Evolutionary conservation across 2,113 vertebrate species (phyloP), one percentile per base, ranked within the genome.

Genomic region (Protobothrops mucrosquamatus): DNA sequence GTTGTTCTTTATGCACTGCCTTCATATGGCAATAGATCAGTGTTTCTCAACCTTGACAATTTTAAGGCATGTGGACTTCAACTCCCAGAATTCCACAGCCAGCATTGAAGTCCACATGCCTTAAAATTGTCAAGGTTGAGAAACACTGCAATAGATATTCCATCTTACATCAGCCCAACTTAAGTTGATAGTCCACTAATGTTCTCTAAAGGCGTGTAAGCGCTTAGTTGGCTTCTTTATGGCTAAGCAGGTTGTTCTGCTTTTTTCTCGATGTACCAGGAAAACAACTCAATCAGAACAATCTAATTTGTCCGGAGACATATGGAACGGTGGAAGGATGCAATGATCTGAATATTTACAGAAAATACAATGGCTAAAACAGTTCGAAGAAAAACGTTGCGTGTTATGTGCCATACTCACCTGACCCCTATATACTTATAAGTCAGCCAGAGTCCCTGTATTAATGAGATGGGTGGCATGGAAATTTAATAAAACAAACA

Each of bases 111-210:
- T 39, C 39, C 39, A 39, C 39, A 39, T 39, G 39, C 39, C 39
- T 39, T 39, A 39, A 39, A 39, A 39, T 39, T 39, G 39, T 39
- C 39, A 39, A 39, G 39, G 39, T 39, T 39, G 39, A 39, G 39
- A 39, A 39, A 39, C 39, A 39, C 39, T 39, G 93, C 57, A 94
- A 92, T 12, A 86, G 51, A 48, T 86, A 54, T 22, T 26, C 14
- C 4, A 34, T 48, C 88, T 94, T 94, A 89, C 93, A 92, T 92
- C 93, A 94, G 56, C 91, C 74, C 46, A 81, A 14, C 46, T 87
- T 87, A 64, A 64, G 26, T 11, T 1, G 46, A 55, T 52, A 57
- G 46, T 39, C 20, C 43, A 23, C 90, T 74, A 57, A 34, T 24
- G 52, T 46, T 64, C 34, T 87, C 87, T 43, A 20, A 52, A 93